Conservation (phyloP, 2,797 vertebrate species). For the Kryptolebias ocellatus region DNA sequence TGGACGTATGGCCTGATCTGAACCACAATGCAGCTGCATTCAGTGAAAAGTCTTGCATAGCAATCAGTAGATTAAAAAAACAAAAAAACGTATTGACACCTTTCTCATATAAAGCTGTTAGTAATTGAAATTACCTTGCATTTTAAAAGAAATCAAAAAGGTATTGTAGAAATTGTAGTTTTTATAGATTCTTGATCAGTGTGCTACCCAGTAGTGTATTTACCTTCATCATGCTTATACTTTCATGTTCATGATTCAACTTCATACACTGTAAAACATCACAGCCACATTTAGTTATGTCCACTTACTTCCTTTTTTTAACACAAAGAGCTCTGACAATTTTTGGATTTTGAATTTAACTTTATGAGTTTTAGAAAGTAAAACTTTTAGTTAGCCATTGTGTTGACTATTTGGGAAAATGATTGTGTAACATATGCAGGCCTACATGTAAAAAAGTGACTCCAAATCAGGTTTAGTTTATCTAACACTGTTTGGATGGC, state of each 20-base stretch:
- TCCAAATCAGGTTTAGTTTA: too few relatives aligned
- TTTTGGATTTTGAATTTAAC: too few relatives aligned
- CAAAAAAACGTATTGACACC: constrained; percentile 13
- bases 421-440: too few relatives aligned
- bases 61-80: constrained; percentile 3
- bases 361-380: too few relatives aligned
- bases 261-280: neutral
- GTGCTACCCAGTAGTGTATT: neutral
- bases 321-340: too few relatives aligned
- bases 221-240: neutral
- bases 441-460: too few relatives aligned
- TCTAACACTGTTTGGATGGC: too few relatives aligned
- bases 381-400: too few relatives aligned
- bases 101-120: constrained; percentile 6
- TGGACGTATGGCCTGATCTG: constrained; percentile 46
- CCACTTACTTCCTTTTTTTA: too few relatives aligned
- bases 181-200: neutral
- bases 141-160: neutral
- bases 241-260: neutral
- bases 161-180: too few relatives aligned
- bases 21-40: constrained; percentile 28
- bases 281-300: too few relatives aligned
- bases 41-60: constrained; percentile 25
- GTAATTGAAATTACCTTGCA: neutral
- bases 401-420: too few relatives aligned